Evolutionary conservation across 2,888 invertebrate species (phyloP).

Genomic region (Troides helena): DNA sequence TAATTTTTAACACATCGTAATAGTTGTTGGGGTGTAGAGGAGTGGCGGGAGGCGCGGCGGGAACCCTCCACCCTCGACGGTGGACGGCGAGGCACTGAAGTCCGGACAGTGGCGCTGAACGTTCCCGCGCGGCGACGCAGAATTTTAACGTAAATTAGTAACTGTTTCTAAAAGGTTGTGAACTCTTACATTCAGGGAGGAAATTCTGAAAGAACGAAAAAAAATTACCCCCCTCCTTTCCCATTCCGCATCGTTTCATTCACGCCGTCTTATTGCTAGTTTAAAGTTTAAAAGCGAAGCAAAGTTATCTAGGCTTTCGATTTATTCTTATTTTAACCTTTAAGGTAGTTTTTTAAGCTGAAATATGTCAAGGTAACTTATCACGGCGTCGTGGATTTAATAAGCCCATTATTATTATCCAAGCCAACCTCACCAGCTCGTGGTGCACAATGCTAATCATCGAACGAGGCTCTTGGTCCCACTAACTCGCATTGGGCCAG

Average conservation of each 20-base stretch:
- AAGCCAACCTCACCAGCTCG: too few species aligned
- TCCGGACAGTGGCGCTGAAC: neutral
- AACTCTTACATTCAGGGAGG: slow-evolving; percentile 16
- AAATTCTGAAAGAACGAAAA: neutral
- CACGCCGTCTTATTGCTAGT: neutral
- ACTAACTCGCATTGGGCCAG: too few species aligned
- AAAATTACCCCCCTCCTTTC: neutral
- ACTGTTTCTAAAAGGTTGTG: slow-evolving; percentile 13
- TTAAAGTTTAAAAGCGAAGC: neutral
- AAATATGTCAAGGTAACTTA: too few species aligned
- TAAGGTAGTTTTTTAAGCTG: too few species aligned
- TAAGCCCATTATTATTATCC: too few species aligned
- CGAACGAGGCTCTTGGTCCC: too few species aligned
- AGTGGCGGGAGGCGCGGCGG: neutral
- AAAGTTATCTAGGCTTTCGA: too few species aligned
- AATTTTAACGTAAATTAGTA: slow-evolving; percentile 15
- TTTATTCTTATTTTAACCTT: too few species aligned
- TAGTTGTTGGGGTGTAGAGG: neutral
- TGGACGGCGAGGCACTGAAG: slow-evolving; percentile 14
- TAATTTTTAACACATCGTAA: neutral
- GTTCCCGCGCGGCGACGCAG: neutral
- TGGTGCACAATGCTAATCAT: too few species aligned
- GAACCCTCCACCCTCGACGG: slow-evolving; percentile 7
- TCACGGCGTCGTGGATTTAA: too few species aligned
- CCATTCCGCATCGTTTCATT: neutral